phyloP scores from a whole-genome alignment of 2,888 invertebrate species.

The Amblyjoppa fuscipennis region DNA sequence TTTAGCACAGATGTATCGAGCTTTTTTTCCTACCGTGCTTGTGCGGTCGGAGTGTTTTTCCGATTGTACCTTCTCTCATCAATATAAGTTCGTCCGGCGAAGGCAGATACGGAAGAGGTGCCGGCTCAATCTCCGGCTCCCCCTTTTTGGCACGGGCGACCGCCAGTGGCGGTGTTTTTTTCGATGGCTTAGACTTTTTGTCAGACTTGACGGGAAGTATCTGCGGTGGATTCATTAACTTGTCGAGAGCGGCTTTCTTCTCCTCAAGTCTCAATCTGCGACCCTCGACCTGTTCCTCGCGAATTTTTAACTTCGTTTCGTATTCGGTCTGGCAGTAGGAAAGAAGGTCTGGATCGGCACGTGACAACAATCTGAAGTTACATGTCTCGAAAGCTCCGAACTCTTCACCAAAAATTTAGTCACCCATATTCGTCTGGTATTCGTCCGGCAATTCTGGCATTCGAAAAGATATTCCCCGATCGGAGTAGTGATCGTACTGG shows the following conservation, averaged over 20 bases:
- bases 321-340: conserved; percentile 86
- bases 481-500: conserved; percentile 88
- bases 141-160: conserved; percentile 69
- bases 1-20: not conserved
- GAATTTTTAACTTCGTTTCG: conserved; percentile 82
- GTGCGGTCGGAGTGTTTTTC: not conserved
- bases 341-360: conserved; percentile 84
- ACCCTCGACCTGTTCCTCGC: conserved; percentile 85
- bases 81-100: conserved; percentile 78
- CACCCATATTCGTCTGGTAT: conserved; percentile 71
- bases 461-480: conserved; percentile 81
- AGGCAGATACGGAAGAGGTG: conserved; percentile 84
- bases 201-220: conserved; percentile 56
- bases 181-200: conserved; percentile 66
- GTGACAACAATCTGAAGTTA: not conserved
- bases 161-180: conserved; percentile 60
- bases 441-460: conserved; percentile 82
- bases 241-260: conserved; percentile 83
- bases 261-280: conserved; percentile 85
- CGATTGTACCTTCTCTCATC: conserved; percentile 75
- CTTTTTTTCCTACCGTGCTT: conserved; percentile 63
- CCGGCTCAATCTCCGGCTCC: conserved; percentile 84
- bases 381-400: not conserved
- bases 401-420: conserved; percentile 2
- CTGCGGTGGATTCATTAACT: conserved; percentile 84